Evolutionary conservation across 35 echinoderm and acorn worm species (phyloP), one percentile per base, ranked within the genome.

Genomic region (Diadema setosum): DNA sequence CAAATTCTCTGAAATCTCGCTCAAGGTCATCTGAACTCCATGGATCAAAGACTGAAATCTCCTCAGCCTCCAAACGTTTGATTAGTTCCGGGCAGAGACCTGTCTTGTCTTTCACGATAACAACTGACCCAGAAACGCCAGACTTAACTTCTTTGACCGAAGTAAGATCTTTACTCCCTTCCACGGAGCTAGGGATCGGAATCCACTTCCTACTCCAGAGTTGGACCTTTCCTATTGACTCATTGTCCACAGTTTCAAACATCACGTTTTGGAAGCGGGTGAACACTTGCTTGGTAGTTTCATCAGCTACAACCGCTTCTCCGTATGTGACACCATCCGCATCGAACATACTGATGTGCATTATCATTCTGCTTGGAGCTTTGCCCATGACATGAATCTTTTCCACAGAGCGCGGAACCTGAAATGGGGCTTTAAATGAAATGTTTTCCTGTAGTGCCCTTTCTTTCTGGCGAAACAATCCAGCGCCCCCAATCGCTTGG

Each of bases 71-170:
- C 83, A 97, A 85, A 6, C 95, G 81, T n/a, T 80, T 65, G 36
- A 90, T 97, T 25, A 97, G 78, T 56, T 97, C 95, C 55, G 49
- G 61, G 5, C 87, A 84, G n/a, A 97, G 83, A 30, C 95, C 95
- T 73, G 82, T 74, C 39, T 88, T 93, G 50, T 97, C 95, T 80
- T 97, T 97, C 46, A 97, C 87, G 46, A 97, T 93, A 44, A 97
- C 90, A 24, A 97, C 83, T 30, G 95, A 91, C 18, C 95, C 95
- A 16, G 95, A 87, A 74, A 89, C 88, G 46, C 93, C 94, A 46
- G 94, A 88, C 8, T 91, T 87, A n/a, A 32, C 27, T 24, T 56
- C 36, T 46, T 87, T 91, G 31, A 69, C 81, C 60, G 81, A 24
- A 16, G 64, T 40, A 11, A 64, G 80, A 42, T 89, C 39, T 1